Evolutionary conservation across 2,113 vertebrate species (phyloP).

Genomic region (Apus apus): DNA sequence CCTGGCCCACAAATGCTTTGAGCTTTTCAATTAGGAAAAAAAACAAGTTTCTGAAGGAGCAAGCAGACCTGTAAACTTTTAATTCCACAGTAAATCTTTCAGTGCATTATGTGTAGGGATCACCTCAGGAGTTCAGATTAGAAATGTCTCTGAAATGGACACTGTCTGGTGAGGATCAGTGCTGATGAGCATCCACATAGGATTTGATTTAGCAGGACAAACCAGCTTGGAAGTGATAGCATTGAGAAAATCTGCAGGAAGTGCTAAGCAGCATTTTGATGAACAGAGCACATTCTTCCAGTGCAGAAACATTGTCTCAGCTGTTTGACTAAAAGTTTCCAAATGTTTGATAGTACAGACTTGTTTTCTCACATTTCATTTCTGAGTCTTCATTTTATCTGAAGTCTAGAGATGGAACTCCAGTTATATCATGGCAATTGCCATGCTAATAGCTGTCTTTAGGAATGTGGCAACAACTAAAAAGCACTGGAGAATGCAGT

Average conservation of each 20-base stretch:
- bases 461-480: slow-evolving; percentile 8
- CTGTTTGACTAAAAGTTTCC: slow-evolving; percentile 56
- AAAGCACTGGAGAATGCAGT: not conserved
- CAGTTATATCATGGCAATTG: not conserved
- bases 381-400: slow-evolving; percentile 13
- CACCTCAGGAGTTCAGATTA: not conserved
- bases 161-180: not conserved
- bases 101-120: not conserved
- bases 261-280: not conserved
- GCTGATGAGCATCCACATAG: not conserved
- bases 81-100: not conserved
- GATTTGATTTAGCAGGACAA: not conserved
- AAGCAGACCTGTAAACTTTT: not conserved
- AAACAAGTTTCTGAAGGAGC: not conserved
- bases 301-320: slow-evolving; percentile 10
- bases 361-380: slow-evolving; percentile 11
- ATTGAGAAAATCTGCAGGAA: not conserved
- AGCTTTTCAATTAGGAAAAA: not conserved
- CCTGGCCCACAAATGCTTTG: not conserved
- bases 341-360: not conserved
- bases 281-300: not conserved
- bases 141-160: not conserved
- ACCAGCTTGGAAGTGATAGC: not conserved
- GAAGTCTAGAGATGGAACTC: not conserved
- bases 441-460: not conserved